phyloP scores from a whole-genome alignment of 2,113 vertebrate species.

The Ochotona princeps region DNA sequence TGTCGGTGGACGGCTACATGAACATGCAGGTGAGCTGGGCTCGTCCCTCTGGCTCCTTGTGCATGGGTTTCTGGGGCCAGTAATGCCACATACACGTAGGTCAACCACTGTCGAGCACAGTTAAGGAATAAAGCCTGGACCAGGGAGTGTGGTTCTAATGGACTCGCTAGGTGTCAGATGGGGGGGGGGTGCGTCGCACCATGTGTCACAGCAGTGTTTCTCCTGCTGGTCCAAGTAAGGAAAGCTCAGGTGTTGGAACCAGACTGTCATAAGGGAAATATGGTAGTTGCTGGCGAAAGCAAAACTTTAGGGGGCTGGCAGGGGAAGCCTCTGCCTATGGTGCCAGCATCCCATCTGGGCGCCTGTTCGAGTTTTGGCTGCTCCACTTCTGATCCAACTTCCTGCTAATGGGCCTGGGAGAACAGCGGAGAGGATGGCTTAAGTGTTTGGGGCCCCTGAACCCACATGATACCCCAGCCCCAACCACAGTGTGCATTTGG shows the following conservation, averaged over 20 bases:
- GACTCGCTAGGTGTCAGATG: not conserved
- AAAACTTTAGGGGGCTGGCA: not conserved
- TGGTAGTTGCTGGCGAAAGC: not conserved
- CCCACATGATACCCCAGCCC: too few relatives aligned
- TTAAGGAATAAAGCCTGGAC: not conserved
- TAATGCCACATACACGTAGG: too few relatives aligned
- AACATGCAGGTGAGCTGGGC: slow-evolving; percentile 95
- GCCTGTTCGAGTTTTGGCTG: too few relatives aligned
- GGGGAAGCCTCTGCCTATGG: too few relatives aligned
- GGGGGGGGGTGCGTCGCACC: not conserved
- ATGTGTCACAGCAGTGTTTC: not conserved
- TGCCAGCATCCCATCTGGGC: too few relatives aligned
- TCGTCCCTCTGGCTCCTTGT: too few relatives aligned
- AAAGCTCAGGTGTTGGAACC: not conserved
- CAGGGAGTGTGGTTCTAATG: not conserved
- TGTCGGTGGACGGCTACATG: slow-evolving; percentile 98
- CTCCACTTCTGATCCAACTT: too few relatives aligned
- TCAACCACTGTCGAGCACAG: not conserved
- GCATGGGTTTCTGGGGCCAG: too few relatives aligned
- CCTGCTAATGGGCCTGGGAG: too few relatives aligned
- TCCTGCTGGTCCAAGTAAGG: not conserved
- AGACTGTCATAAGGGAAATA: not conserved
- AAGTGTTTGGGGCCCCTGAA: too few relatives aligned
- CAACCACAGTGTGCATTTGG: too few relatives aligned
- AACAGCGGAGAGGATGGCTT: too few relatives aligned